Base-by-base conservation (phyloP, 1,140 invertebrate genomes). In the Drosophila lini region DNA sequence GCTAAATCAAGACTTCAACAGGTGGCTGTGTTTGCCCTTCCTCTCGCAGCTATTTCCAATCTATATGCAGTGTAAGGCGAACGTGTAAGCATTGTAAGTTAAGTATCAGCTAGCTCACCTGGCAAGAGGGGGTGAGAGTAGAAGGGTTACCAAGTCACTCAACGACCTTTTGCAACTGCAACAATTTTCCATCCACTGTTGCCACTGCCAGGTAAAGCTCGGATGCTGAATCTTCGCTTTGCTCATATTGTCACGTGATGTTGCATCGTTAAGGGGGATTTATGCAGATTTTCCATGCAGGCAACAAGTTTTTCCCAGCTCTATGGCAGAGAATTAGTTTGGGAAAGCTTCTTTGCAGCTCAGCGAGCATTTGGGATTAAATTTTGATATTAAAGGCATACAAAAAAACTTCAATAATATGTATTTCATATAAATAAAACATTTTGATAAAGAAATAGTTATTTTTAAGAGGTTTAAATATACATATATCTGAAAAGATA, bases 211-310 rank as follows among this genome's bases (percentile, higher is more conserved):
- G 16, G 56, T 31, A 36, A 19, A 22, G 10, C 34, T 19, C 8
- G 47, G 32, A 19, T 10, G 7, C 9, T 3, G 34, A 57, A 19
- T 56, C 40, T 32, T 15, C n/a, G 15, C 19, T 40, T n/a, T 73
- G 28, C 58, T 74, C 71, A 64, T 45, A 74, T 57, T 74, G 70
- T 74, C 71, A 67, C 74, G 61, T 47, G 47, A 53, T 59, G 61
- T 45, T 48, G 38, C 71, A 59, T 64, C 34, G 45, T 76, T 75
- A 65, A 76, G 45, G 61, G 38, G 74, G 73, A 76, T 67, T 76
- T 76, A 76, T 76, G 71, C 62, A 67, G 73, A 76, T 67, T 55
- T 34, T 22, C 47, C 42, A 22, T 9, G 15, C 22, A 34, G 58
- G 73, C 53, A 74, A 74, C 69, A 74, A 74, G 68, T 74, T 58